Percentiles rank a stretch among this genome's conserved stretches.
phyloP scores from a whole-genome alignment of 2,888 invertebrate species.

The Patella ulyssiponensis region DNA sequence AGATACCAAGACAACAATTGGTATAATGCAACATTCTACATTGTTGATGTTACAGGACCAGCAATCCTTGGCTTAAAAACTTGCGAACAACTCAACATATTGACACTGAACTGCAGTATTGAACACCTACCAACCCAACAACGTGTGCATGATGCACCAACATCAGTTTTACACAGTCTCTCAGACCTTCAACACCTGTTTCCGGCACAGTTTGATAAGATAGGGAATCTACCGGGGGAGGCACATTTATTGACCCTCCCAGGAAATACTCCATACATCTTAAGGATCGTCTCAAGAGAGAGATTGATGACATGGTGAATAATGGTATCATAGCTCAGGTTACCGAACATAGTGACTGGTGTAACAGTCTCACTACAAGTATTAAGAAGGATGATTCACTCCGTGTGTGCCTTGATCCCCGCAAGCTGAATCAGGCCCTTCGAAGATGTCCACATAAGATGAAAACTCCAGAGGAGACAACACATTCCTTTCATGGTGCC shows the following conservation, averaged over 20 bases:
- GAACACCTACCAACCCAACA: too few species aligned
- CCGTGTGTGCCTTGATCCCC: not conserved
- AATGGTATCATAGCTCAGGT: not conserved
- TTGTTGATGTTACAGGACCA: too few species aligned
- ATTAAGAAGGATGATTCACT: not conserved
- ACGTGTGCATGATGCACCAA: too few species aligned
- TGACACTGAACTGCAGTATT: too few species aligned
- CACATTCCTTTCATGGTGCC: too few species aligned
- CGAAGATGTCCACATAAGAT: not conserved
- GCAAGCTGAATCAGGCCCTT: not conserved
- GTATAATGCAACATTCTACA: too few species aligned
- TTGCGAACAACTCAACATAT: too few species aligned
- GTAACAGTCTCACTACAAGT: not conserved
- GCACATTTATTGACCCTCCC: not conserved
- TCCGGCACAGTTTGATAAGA: not conserved
- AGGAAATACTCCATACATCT: not conserved
- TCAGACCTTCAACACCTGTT: not conserved
- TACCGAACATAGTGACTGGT: not conserved
- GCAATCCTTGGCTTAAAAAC: too few species aligned
- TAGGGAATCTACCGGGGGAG: not conserved
- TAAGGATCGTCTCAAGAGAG: not conserved
- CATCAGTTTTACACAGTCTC: too few species aligned
- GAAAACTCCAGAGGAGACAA: not conserved
- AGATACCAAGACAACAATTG: too few species aligned
- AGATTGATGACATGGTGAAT: not conserved